These are phyloP conservation scores for Atrina japonica DNA, from an alignment of 2,888 invertebrate genomes.

Conservation along the genomic window DNA sequence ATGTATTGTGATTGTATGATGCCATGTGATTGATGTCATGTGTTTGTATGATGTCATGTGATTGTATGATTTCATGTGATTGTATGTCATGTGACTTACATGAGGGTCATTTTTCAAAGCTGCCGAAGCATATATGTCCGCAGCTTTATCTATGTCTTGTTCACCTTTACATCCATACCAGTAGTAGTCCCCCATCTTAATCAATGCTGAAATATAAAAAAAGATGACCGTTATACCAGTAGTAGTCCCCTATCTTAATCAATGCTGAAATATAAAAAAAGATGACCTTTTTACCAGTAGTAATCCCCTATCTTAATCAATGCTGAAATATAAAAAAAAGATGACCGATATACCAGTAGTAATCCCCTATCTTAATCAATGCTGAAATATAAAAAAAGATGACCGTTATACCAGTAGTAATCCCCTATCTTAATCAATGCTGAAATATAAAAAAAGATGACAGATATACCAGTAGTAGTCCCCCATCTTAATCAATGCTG, in stretches of 20 bases:
- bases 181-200: constrained; percentile 80
- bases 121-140: constrained; percentile 68
- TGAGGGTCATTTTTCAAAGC: constrained; percentile 76
- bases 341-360: background rate
- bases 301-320: too few species aligned
- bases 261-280: background rate
- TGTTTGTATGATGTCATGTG: background rate
- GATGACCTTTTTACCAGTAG: too few species aligned
- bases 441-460: background rate
- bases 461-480: background rate
- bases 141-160: constrained; percentile 65
- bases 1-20: background rate
- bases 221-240: constrained; percentile 71
- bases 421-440: too few species aligned
- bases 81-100: constrained; percentile 55
- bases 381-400: background rate
- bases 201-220: constrained; percentile 64
- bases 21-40: background rate
- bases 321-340: too few species aligned
- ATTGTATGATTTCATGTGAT: background rate
- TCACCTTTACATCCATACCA: constrained; percentile 74
- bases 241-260: constrained; percentile 75
- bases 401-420: background rate
- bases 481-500: too few species aligned
- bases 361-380: too few species aligned